Base-by-base conservation (phyloP, 1,140 invertebrate genomes). In the Atta cephalotes region DNA sequence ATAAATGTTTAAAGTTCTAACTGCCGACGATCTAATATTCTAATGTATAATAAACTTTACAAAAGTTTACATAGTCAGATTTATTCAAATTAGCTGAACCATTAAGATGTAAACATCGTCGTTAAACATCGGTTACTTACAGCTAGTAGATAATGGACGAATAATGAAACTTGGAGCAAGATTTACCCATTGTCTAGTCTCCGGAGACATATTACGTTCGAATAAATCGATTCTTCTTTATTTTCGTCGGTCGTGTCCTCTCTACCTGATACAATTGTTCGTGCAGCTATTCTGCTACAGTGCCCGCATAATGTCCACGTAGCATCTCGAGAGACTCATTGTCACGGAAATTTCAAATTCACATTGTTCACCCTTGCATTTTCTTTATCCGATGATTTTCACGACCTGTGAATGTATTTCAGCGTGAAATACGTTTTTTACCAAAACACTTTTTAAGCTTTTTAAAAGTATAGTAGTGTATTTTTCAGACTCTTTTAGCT, bases 111-210 rank as follows among this genome's bases (percentile, higher is more conserved):
- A 88, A 90, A 90, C 88, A 88, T 76, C 70, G 51, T 90, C 88
- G 86, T 90, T 90, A 90, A 89, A 89, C 86, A 85, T 85, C 77
- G 88, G 85, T 90, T 90, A 90, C 87, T 71, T 89, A 80, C 77
- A 25, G 53, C 53, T 63, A 82, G 58, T 72, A 70, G 76, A 81
- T 89, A 91, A 91, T 87, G 84, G 72, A 25, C 51, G 58, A 91
- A 91, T 89, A 91, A 91, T 87, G 68, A 91, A 91, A 70, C 87
- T 79, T 49, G 51, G 31, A 71, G 25, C 80, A 88, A 90, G 88
- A 90, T 90, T 87, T 80, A 85, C 74, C 80, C 74, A 80, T 90
- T 87, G 80, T 78, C 39, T 63, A 21, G n/a, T 72, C 86, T 21
- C 81, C 16, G 16, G 70, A 80, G 63, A 51, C 80, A 58, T 66